A percentile compares a stretch with the other conserved stretches of the same genome.
phyloP scores from a whole-genome alignment of 2,113 vertebrate species.

The Pavo muticus region DNA sequence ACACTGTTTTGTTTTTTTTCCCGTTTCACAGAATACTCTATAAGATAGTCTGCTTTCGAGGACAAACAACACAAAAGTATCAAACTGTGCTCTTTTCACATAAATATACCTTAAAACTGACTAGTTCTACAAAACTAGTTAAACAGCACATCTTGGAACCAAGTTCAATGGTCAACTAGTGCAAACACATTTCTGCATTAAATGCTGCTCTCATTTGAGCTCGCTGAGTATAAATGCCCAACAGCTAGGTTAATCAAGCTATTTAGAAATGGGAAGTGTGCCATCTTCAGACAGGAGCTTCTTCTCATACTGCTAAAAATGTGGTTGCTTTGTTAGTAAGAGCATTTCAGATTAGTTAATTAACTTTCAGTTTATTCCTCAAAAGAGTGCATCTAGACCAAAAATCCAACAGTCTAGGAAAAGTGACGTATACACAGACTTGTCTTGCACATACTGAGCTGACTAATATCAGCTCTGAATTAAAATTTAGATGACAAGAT shows the following conservation, averaged over 20 bases:
- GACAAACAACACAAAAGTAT: not conserved
- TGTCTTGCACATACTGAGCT: not conserved
- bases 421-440: not conserved
- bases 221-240: not conserved
- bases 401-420: not conserved
- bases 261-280: not conserved
- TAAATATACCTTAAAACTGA: not conserved
- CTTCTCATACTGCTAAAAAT: not conserved
- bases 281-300: not conserved
- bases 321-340: not conserved
- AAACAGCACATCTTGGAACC: not conserved
- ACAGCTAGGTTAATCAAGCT: not conserved
- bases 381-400: not conserved
- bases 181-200: not conserved
- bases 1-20: not conserved
- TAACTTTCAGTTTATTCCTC: not conserved
- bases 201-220: not conserved
- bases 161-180: not conserved
- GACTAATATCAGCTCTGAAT: not conserved
- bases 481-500: not conserved
- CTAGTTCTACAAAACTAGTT: not conserved
- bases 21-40: not conserved
- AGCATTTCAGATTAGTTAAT: not conserved
- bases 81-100: not conserved
- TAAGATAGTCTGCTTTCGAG: not conserved